These are phyloP conservation scores for Synanthedon vespiformis DNA, from an alignment of 2,888 invertebrate genomes.

Conservation along the genomic window DNA sequence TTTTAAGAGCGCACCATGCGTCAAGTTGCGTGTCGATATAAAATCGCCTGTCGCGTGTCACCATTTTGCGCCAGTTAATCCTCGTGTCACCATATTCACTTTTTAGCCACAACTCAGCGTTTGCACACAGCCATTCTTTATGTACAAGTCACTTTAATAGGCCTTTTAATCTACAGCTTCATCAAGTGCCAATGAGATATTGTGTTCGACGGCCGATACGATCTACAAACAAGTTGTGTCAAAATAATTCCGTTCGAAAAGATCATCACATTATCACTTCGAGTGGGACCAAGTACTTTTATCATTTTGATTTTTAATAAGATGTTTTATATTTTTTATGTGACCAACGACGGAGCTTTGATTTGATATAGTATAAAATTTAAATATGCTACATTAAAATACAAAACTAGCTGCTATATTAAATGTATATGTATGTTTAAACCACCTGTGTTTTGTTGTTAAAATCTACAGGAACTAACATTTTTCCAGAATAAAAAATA, in stretches of 20 bases:
- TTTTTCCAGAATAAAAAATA: no score
- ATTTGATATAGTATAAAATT: no score
- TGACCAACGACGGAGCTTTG: no score
- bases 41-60: constrained; percentile 22
- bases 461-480: no score
- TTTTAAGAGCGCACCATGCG: constrained; percentile 40
- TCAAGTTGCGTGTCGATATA: constrained; percentile 58
- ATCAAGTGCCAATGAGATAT: constrained; percentile 16
- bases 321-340: no score
- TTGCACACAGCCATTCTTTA: constrained; percentile 26
- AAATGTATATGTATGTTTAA: no score
- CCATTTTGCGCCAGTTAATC: constrained; percentile 32
- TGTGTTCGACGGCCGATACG: constrained; percentile 15
- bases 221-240: constrained; percentile 16
- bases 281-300: not conserved
- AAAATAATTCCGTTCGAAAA: constrained; percentile 13
- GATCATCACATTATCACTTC: constrained; percentile 3
- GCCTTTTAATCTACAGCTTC: constrained; percentile 35
- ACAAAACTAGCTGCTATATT: no score
- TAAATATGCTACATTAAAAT: no score
- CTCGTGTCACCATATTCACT: constrained; percentile 26
- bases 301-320: no score
- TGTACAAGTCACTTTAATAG: constrained; percentile 18
- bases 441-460: no score
- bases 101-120: constrained; percentile 22